phyloP scores from a whole-genome alignment of 1,140 invertebrate genomes.

The Sesamia nonagrioides region DNA sequence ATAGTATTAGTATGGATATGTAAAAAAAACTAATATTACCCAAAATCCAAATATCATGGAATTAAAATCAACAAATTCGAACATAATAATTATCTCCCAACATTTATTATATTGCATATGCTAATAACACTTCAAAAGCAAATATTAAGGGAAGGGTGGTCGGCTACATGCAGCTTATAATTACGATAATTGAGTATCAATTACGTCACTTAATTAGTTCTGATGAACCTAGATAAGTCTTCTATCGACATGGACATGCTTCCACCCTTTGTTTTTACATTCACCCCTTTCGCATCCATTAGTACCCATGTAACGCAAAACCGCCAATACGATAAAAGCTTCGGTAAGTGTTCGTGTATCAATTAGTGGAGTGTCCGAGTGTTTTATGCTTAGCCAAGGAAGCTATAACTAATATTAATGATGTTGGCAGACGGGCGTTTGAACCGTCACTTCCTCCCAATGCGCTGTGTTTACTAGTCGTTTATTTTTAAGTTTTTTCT shows the following conservation, averaged over 20 bases:
- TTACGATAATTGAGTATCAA: slow-evolving; percentile 43
- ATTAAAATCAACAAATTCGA: slow-evolving; percentile 23
- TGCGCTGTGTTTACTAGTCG: neutral
- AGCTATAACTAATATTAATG: slow-evolving; percentile 49
- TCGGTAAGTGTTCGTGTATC: slow-evolving; percentile 62
- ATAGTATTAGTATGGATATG: too few species aligned
- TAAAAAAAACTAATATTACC: neutral
- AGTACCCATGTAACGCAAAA: slow-evolving; percentile 63
- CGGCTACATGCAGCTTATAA: slow-evolving; percentile 10
- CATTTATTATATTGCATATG: neutral
- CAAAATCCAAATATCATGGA: neutral
- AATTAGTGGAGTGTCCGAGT: slow-evolving; percentile 65
- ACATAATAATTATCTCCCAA: slow-evolving; percentile 16
- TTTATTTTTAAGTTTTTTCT: too few species aligned
- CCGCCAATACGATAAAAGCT: slow-evolving; percentile 68
- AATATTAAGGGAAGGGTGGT: slow-evolving; percentile 3
- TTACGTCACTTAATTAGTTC: neutral
- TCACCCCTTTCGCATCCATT: slow-evolving; percentile 68
- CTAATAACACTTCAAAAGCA: slow-evolving; percentile 10
- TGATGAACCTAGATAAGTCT: neutral
- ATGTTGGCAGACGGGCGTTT: slow-evolving; percentile 45
- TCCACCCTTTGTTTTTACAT: slow-evolving; percentile 35
- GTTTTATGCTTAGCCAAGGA: slow-evolving; percentile 46
- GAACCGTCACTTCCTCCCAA: slow-evolving; percentile 28
- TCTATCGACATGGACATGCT: neutral